Conservation (phyloP, 1,140 invertebrate genomes). For the Leptestheria dahalacensis region DNA sequence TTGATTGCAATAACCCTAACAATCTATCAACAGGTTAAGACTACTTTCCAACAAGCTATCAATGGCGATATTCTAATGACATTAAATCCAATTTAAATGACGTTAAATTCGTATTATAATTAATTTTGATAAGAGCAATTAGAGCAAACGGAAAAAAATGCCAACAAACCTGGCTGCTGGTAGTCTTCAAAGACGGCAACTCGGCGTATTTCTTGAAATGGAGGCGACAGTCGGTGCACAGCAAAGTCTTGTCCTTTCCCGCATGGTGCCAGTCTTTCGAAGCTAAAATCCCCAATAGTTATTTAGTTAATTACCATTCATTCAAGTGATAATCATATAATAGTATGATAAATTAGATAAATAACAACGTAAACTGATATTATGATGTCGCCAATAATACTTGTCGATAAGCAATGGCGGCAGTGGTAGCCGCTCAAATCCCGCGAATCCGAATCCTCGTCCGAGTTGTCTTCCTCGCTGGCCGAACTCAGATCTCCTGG, state of each 20-base stretch:
- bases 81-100: too few species aligned
- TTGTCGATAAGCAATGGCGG: constrained; percentile 44
- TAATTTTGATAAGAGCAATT: too few species aligned
- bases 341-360: too few species aligned
- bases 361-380: too few species aligned
- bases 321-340: too few species aligned
- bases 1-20: too few species aligned
- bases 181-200: constrained; percentile 26
- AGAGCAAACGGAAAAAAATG: background rate
- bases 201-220: constrained; percentile 73
- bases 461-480: constrained; percentile 83
- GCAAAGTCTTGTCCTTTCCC: constrained; percentile 53
- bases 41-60: too few species aligned
- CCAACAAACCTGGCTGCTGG: constrained; percentile 6
- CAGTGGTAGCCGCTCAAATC: constrained; percentile 40
- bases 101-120: too few species aligned
- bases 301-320: too few species aligned
- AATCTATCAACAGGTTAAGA: too few species aligned
- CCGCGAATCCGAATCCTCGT: constrained; percentile 81
- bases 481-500: constrained; percentile 60
- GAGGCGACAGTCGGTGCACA: constrained; percentile 66
- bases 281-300: constrained; percentile 32
- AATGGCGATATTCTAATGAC: too few species aligned
- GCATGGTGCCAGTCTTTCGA: constrained; percentile 58
- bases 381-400: constrained; percentile 33